phyloP scores from a whole-genome alignment of 1,140 invertebrate genomes.

The Sarcophaga bullata region DNA sequence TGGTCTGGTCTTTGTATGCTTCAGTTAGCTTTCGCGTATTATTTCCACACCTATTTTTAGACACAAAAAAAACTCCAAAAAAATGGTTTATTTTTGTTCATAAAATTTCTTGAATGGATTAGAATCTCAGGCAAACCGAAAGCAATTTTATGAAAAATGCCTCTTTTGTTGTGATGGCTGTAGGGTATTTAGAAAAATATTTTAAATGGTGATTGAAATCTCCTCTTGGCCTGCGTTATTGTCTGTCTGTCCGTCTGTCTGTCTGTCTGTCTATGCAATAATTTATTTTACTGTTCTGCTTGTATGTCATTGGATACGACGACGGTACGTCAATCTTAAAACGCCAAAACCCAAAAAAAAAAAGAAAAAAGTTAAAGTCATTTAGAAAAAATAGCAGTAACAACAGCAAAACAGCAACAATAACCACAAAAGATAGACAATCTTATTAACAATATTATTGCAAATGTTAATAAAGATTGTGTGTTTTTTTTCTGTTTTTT shows the following conservation, averaged over 20 bases:
- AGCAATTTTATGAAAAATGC: too few species aligned
- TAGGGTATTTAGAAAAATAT: too few species aligned
- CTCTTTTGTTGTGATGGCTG: too few species aligned
- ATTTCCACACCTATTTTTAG: too few species aligned
- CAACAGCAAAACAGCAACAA: slow-evolving; percentile 13
- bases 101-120: too few species aligned
- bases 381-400: background rate
- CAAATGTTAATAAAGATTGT: background rate
- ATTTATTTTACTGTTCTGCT: slow-evolving; percentile 19
- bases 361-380: slow-evolving; percentile 3
- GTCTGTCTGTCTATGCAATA: background rate
- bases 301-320: slow-evolving; percentile 10
- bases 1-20: too few species aligned
- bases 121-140: too few species aligned
- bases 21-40: too few species aligned
- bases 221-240: background rate
- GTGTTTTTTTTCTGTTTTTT: too few species aligned
- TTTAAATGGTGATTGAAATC: too few species aligned
- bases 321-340: slow-evolving; percentile 29
- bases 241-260: background rate
- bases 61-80: too few species aligned
- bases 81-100: too few species aligned
- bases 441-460: slow-evolving; percentile 39
- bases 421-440: slow-evolving; percentile 28
- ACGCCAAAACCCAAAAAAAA: slow-evolving; percentile 1